Percentiles rank a stretch among this genome's conserved stretches.
These are phyloP conservation scores for Heliconius ismenius DNA, from an alignment of 2,888 invertebrate genomes.

Conservation along the genomic window DNA sequence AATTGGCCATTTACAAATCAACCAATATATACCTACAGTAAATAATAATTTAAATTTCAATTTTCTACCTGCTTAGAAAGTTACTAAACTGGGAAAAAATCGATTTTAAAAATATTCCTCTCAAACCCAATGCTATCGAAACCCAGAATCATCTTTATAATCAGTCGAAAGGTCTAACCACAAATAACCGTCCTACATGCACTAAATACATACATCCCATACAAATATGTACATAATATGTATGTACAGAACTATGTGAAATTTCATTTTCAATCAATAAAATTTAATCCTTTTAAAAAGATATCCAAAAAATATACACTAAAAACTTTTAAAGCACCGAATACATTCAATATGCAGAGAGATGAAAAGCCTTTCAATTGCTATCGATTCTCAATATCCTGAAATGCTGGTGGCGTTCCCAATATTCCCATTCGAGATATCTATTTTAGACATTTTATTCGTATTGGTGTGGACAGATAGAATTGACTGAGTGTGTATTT, in stretches of 20 bases:
- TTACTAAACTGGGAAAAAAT: too few relatives aligned
- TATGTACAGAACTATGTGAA: constrained; percentile 3
- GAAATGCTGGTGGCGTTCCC: background rate
- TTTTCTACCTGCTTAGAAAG: too few relatives aligned
- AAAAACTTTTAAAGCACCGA: background rate
- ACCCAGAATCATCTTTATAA: too few relatives aligned
- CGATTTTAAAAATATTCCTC: too few relatives aligned
- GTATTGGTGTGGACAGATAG: background rate
- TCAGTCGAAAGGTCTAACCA: too few relatives aligned
- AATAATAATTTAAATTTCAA: too few relatives aligned
- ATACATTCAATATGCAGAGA: constrained; percentile 7
- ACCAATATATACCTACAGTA: too few relatives aligned
- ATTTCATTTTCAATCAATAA: background rate
- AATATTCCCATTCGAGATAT: background rate
- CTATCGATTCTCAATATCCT: constrained; percentile 19
- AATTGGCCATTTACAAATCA: too few relatives aligned
- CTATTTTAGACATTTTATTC: constrained; percentile 3
- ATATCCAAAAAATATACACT: constrained; percentile 6
- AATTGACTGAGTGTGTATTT: background rate
- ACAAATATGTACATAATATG: background rate
- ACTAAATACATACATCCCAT: too few relatives aligned
- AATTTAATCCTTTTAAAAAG: background rate
- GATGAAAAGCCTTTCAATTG: constrained; percentile 15
- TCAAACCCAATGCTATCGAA: too few relatives aligned
- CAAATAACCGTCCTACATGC: too few relatives aligned